Evolutionary conservation across 2,797 vertebrate species (phyloP), one percentile per base, ranked within the genome.

Genomic region (Lagodon rhomboides): DNA sequence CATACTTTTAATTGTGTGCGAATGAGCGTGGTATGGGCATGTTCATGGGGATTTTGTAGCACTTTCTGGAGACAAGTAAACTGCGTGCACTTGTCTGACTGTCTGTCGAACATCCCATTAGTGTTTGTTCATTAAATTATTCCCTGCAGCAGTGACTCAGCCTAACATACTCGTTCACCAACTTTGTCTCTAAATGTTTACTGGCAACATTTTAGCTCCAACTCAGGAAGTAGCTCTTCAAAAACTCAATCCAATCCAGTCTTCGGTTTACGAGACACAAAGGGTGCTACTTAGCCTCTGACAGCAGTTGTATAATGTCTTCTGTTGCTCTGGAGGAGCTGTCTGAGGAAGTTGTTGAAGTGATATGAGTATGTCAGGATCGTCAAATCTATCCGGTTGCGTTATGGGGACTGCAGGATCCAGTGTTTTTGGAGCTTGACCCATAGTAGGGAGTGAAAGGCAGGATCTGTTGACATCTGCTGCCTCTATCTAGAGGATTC

Each of bases 21-120:
- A 3, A 9, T 41, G 15, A 18, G 13, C 50, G 16, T n/a, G n/a
- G 61, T 66, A 41, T 66, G 6, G 67, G 20, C 50, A 12, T 55
- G 43, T 60, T 27, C 20, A 63, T 5, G 41, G 5, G 7, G 20
- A 27, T 68, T 75, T 60, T 53, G 12, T 11, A 55, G 53, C 68
- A 69, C 30, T 78, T 60, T 68, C 16, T 47, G 13, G n/a, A 74
- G 79, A 77, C 70, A 77, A 53, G 65, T 79, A 43, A 76, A 68
- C 12, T 3, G 11, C 61, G 49, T 58, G 30, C 27, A n/a, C 51
- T 61, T 38, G 7, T 41, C 46, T 44, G 71, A 56, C 1, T 22
- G 17, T 55, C 34, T 53, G 55, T 76, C 27, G 6, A 16, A 62
- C 13, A 47, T 63, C 5, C 62, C 38, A 59, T 78, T 22, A 74